A percentile compares a stretch with the other conserved stretches of the same genome.
Evolutionary conservation across 2,888 invertebrate species (phyloP).

Genomic region (Ormia ochracea): DNA sequence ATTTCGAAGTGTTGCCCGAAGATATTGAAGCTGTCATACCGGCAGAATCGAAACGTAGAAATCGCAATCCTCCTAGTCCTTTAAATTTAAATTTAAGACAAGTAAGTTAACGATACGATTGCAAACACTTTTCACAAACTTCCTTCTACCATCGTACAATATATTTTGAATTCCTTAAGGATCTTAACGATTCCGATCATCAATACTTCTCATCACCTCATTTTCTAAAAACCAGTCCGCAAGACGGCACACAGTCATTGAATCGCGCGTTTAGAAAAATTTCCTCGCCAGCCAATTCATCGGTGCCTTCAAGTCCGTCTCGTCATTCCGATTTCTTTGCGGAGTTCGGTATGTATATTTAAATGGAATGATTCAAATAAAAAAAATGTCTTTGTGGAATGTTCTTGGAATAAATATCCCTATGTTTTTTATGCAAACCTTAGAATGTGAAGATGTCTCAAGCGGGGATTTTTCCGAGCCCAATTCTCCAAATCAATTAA

Average conservation of each 20-base stretch:
- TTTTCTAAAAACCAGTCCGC: conserved; percentile 74
- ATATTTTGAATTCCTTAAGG: conserved; percentile 38
- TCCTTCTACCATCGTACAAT: background rate
- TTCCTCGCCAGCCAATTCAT: conserved; percentile 77
- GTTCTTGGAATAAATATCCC: background rate
- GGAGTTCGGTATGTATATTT: conserved; percentile 79
- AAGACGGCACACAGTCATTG: conserved; percentile 72
- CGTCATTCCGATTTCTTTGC: conserved; percentile 82
- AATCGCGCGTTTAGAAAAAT: conserved; percentile 80
- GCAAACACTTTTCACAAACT: background rate
- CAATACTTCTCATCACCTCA: conserved; percentile 73
- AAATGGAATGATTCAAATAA: background rate
- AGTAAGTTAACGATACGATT: conserved; percentile 65
- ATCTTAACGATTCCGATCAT: conserved; percentile 73
- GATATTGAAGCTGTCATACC: conserved; percentile 73
- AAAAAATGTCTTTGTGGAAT: too few species aligned
- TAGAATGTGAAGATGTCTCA: conserved; percentile 76
- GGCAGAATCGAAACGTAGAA: conserved; percentile 66
- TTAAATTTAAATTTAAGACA: conserved; percentile 72
- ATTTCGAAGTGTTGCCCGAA: conserved; percentile 76
- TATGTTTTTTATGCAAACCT: conserved; percentile 33
- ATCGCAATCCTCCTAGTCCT: conserved; percentile 74
- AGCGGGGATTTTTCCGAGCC: conserved; percentile 78
- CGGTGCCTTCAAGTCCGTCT: conserved; percentile 84
- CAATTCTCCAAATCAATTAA: conserved; percentile 72